A percentile compares a stretch with the other conserved stretches of the same genome.
Conservation (phyloP, 2,888 invertebrate genomes). For the Malthinus flaveolus region DNA sequence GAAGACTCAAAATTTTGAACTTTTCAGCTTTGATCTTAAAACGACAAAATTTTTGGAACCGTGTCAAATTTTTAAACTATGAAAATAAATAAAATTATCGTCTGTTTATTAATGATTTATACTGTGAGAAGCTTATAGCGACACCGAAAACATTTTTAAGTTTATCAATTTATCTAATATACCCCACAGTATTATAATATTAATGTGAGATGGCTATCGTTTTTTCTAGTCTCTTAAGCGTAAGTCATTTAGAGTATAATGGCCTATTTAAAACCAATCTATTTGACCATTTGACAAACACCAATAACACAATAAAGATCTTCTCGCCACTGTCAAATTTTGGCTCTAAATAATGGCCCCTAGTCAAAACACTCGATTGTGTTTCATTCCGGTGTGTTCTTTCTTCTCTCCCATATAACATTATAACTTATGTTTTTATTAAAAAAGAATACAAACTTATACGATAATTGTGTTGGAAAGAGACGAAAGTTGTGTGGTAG, state of each 20-base stretch:
- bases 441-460: slow-evolving; percentile 30
- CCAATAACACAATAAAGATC: slow-evolving; percentile 41
- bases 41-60: slow-evolving; percentile 8
- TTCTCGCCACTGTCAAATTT: slow-evolving; percentile 49
- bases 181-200: no score
- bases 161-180: slow-evolving; percentile 8
- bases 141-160: slow-evolving; percentile 1
- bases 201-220: slow-evolving; percentile 11
- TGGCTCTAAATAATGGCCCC: slow-evolving; percentile 47
- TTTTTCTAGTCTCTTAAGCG: slow-evolving; percentile 16
- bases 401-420: slow-evolving; percentile 26
- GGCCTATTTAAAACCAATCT: slow-evolving; percentile 27
- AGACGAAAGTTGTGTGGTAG: slow-evolving; percentile 32
- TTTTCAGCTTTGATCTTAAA: slow-evolving; percentile 15
- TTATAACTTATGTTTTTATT: slow-evolving; percentile 36
- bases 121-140: neutral
- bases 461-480: slow-evolving; percentile 33
- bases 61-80: slow-evolving; percentile 10
- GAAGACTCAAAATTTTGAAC: slow-evolving; percentile 12
- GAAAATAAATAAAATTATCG: slow-evolving; percentile 4
- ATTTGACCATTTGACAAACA: slow-evolving; percentile 30
- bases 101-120: slow-evolving; percentile 1
- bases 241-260: slow-evolving; percentile 24
- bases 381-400: slow-evolving; percentile 25
- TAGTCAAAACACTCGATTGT: slow-evolving; percentile 51